Conservation (phyloP, 2,888 invertebrate genomes). For the Athetis lepigone region DNA sequence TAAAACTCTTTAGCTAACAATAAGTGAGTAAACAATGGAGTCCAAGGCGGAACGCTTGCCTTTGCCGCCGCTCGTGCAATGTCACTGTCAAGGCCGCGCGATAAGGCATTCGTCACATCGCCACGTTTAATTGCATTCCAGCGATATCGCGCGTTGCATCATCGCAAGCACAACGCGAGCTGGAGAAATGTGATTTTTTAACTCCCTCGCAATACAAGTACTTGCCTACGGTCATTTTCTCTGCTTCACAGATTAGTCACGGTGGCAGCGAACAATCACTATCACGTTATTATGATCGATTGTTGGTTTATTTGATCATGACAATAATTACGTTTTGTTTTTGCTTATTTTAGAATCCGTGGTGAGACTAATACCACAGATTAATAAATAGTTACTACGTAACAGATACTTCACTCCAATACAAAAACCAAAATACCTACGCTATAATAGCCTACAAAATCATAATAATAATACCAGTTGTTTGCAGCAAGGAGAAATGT, state of each 20-base stretch:
- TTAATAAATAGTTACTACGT: no score
- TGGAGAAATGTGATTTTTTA: conserved; percentile 67
- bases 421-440: no score
- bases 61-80: conserved; percentile 70
- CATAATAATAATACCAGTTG: no score
- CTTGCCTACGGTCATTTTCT: conserved; percentile 57
- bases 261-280: conserved; percentile 57
- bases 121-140: conserved; percentile 87
- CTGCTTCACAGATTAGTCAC: conserved; percentile 64
- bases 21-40: conserved; percentile 57
- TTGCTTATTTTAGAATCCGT: conserved; percentile 4
- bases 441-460: no score
- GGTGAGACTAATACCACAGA: no score
- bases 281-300: conserved; percentile 48
- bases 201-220: conserved; percentile 62
- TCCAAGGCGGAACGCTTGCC: conserved; percentile 50
- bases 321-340: conserved; percentile 14
- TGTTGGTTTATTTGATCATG: conserved; percentile 42
- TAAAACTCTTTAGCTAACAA: conserved; percentile 34
- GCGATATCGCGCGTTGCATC: conserved; percentile 83
- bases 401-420: no score
- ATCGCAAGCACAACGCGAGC: conserved; percentile 75
- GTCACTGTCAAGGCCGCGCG: conserved; percentile 87
- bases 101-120: conserved; percentile 84
- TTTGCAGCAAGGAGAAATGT: no score